Percentiles rank a stretch among this genome's conserved stretches.
These are phyloP conservation scores for Eidolon dupreanum DNA, from an alignment of 2,797 vertebrate genomes.

Conservation along the genomic window DNA sequence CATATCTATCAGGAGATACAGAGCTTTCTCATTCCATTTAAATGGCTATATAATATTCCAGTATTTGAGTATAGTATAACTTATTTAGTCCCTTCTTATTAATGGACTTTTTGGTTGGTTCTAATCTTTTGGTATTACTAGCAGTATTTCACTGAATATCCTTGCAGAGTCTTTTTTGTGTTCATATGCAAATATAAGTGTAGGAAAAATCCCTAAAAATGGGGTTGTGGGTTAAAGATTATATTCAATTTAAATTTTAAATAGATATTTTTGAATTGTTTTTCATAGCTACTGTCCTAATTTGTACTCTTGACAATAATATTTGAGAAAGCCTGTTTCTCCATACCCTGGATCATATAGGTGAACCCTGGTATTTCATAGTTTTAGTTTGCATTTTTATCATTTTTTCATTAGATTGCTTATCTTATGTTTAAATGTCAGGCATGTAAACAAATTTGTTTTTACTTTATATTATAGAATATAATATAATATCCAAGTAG, in stretches of 20 bases:
- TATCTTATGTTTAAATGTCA: slow-evolving; percentile 21
- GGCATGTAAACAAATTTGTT: neutral
- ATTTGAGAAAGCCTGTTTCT: neutral
- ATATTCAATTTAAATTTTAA: slow-evolving; percentile 17
- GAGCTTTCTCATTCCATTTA: slow-evolving; percentile 15
- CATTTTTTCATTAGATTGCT: slow-evolving; percentile 40
- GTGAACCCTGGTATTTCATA: neutral
- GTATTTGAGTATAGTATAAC: neutral
- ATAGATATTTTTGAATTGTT: neutral
- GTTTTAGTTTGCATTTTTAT: slow-evolving; percentile 46
- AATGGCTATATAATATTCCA: neutral
- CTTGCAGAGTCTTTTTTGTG: neutral
- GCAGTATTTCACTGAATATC: neutral
- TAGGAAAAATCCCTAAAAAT: slow-evolving; percentile 1
- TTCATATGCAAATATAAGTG: neutral
- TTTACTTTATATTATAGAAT: slow-evolving; percentile 12
- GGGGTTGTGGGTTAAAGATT: neutral
- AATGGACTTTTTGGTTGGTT: neutral
- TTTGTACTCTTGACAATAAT: neutral
- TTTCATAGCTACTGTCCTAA: neutral
- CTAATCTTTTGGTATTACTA: slow-evolving; percentile 28
- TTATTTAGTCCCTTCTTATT: neutral
- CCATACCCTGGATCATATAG: neutral
- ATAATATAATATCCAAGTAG: slow-evolving; percentile 16
- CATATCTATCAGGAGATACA: neutral